Evolutionary conservation across 2,888 invertebrate genomes (phyloP).

Genomic region (Drosophila mercatorum): DNA sequence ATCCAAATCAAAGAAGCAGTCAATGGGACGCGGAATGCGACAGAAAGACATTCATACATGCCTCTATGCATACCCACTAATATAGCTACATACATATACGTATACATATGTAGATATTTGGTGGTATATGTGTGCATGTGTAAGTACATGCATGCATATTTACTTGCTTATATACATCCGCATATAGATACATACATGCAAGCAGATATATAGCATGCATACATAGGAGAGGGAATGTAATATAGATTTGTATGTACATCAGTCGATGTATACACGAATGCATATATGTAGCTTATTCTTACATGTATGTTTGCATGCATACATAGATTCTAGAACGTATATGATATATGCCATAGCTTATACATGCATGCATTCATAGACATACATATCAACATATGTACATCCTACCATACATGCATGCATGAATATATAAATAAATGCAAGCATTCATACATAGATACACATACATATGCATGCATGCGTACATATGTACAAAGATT

Average conservation of each 20-base stretch:
- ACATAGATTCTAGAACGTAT: too few species aligned
- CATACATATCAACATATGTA: not conserved
- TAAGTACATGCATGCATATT: too few species aligned
- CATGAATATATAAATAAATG: not conserved
- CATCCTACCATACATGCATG: not conserved
- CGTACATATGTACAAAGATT: too few species aligned
- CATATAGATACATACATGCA: not conserved
- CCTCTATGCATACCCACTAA: not conserved
- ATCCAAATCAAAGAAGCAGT: conserved; percentile 27
- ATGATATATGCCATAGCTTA: not conserved
- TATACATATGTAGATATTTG: not conserved
- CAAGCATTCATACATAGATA: not conserved
- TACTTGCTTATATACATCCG: not conserved
- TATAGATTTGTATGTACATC: too few species aligned
- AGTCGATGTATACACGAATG: not conserved
- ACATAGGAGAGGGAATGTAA: not conserved
- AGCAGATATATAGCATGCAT: not conserved
- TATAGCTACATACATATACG: not conserved
- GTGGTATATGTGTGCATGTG: too few species aligned
- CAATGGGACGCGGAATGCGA: conserved; percentile 1
- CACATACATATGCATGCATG: not conserved
- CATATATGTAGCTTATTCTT: not conserved
- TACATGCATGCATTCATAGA: not conserved
- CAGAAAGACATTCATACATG: conserved; percentile 7
- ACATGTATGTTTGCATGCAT: not conserved